Evolutionary conservation across 1,140 invertebrate genomes (phyloP).

Genomic region (Odontomachus brunneus): DNA sequence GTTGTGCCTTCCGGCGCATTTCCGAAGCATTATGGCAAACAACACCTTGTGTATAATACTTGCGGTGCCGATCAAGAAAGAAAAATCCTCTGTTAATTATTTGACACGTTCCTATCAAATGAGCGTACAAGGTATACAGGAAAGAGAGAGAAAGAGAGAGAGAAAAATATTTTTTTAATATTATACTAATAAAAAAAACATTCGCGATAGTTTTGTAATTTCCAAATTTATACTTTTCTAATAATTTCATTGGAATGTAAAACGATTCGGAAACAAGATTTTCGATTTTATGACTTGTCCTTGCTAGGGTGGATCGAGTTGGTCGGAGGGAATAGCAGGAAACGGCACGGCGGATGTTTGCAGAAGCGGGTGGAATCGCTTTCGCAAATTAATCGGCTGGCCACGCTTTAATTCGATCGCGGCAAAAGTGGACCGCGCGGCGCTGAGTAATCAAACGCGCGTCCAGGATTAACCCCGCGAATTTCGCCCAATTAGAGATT

Average conservation of each 20-base stretch:
- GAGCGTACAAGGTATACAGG: too few species aligned
- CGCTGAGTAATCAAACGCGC: slow-evolving; percentile 69
- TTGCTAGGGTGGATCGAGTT: neutral
- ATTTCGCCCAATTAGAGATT: slow-evolving; percentile 79
- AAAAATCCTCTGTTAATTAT: slow-evolving; percentile 20
- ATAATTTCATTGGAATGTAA: neutral
- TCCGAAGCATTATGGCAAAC: slow-evolving; percentile 70
- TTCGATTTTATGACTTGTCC: neutral
- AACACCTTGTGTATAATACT: slow-evolving; percentile 51
- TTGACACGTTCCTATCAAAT: too few species aligned
- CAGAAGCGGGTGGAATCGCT: slow-evolving; percentile 14
- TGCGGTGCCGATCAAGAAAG: neutral
- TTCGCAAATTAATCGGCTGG: slow-evolving; percentile 61
- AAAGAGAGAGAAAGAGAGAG: too few species aligned
- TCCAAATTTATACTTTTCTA: neutral
- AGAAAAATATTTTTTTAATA: too few species aligned
- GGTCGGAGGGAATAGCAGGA: neutral
- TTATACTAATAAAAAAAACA: too few species aligned
- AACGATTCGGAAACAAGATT: neutral
- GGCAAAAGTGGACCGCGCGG: slow-evolving; percentile 59
- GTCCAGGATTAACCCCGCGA: slow-evolving; percentile 76
- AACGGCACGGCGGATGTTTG: neutral
- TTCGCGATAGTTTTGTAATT: too few species aligned
- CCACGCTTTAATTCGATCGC: slow-evolving; percentile 73
- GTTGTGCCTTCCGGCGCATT: slow-evolving; percentile 45